Percentiles rank a stretch among this genome's conserved stretches.
phyloP scores from a whole-genome alignment of 2,113 vertebrate species.

The Oncorhynchus clarkii region DNA sequence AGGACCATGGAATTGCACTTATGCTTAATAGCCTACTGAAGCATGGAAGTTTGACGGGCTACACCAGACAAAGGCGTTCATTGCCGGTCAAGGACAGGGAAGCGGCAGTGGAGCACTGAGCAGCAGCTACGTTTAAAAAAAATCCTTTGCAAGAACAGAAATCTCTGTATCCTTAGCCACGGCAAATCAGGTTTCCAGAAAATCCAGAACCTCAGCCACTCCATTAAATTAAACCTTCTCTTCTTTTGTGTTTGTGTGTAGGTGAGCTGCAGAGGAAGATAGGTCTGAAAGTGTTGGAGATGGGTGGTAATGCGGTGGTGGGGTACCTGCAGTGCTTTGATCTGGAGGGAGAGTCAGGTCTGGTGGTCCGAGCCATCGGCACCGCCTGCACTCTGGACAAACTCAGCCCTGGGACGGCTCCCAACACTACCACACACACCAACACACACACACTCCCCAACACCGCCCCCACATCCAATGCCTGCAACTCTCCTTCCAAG shows the following conservation, averaged over 20 bases:
- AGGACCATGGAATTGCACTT: too few relatives aligned
- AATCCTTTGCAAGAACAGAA: too few relatives aligned
- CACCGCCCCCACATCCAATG: constrained; percentile 67
- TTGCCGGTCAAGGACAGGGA: too few relatives aligned
- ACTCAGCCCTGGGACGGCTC: constrained; percentile 77
- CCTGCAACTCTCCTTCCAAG: constrained; percentile 95
- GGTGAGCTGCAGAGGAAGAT: constrained; percentile 98
- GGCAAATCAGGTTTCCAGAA: too few relatives aligned
- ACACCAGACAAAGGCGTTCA: too few relatives aligned
- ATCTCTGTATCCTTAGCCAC: too few relatives aligned
- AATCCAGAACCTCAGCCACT: too few relatives aligned
- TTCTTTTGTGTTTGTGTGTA: constrained; percentile 46
- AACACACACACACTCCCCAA: constrained; percentile 27
- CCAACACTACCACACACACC: constrained; percentile 73
- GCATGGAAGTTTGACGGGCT: too few relatives aligned
- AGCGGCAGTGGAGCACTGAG: too few relatives aligned
- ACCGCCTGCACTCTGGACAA: constrained; percentile 97
- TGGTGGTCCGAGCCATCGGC: constrained; percentile 97
- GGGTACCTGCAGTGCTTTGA: constrained; percentile 98
- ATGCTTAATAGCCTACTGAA: too few relatives aligned
- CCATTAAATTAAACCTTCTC: too few relatives aligned
- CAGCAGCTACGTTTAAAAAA: too few relatives aligned
- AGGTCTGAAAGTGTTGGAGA: constrained; percentile 96
- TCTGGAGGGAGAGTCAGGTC: constrained; percentile 94
- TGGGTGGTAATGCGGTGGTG: constrained; percentile 96